Percentiles rank a stretch among this genome's conserved stretches.
phyloP scores from a whole-genome alignment of 1,140 invertebrate species.

The Mycetomoellerius zeteki region DNA sequence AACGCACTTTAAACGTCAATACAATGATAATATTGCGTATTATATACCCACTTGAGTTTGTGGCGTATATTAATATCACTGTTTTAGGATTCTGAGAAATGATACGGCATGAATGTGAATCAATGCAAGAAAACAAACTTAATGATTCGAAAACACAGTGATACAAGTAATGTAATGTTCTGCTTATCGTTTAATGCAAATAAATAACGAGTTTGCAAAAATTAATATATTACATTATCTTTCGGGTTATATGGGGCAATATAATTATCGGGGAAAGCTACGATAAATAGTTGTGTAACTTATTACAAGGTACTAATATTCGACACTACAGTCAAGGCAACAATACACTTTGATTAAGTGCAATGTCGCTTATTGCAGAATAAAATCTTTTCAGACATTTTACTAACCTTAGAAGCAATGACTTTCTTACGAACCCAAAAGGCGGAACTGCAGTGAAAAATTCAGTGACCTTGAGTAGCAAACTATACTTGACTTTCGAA shows the following conservation, averaged over 20 bases:
- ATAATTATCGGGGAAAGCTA: conserved; percentile 74
- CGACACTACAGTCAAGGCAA: conserved; percentile 74
- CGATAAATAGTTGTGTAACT: conserved; percentile 56
- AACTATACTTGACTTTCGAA: conserved; percentile 80
- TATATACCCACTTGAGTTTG: conserved; percentile 57
- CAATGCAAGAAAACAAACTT: conserved; percentile 76
- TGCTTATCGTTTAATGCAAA: conserved; percentile 77
- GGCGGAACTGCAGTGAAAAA: conserved; percentile 77
- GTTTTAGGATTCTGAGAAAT: conserved; percentile 76
- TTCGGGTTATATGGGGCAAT: conserved; percentile 70
- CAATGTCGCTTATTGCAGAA: conserved; percentile 9
- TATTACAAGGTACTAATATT: conserved; percentile 76
- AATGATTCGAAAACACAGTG: conserved; percentile 78
- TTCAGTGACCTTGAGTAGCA: conserved; percentile 77
- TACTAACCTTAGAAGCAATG: conserved; percentile 7
- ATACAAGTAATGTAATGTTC: conserved; percentile 77
- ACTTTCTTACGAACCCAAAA: conserved; percentile 35
- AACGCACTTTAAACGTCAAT: conserved; percentile 72
- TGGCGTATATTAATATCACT: conserved; percentile 70
- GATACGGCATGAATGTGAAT: conserved; percentile 79
- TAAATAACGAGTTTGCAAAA: conserved; percentile 77
- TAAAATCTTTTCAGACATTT: conserved; percentile 12
- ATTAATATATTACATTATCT: conserved; percentile 76
- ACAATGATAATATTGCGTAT: conserved; percentile 57
- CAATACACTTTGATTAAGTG: not conserved